Evolutionary conservation across 2,113 vertebrate species (phyloP).

Genomic region (Rafetus swinhoei): DNA sequence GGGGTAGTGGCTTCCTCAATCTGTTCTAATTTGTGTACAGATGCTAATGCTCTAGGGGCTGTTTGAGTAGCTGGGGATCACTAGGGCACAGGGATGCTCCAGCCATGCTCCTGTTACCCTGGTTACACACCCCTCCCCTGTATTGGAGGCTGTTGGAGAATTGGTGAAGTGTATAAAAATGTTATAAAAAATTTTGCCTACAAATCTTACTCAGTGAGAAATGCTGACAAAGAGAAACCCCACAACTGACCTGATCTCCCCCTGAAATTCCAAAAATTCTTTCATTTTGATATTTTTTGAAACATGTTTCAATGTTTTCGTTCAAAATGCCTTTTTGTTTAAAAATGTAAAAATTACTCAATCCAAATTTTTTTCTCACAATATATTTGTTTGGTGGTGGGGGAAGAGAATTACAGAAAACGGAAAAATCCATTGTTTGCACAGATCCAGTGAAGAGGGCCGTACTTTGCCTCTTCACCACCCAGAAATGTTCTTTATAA

Average conservation of each 20-base stretch:
- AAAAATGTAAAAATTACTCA: not conserved
- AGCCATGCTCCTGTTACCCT: not conserved
- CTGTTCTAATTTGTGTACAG: not conserved
- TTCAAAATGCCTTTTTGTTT: not conserved
- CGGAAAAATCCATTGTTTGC: not conserved
- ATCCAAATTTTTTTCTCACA: not conserved
- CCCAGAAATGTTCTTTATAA: constrained; percentile 31
- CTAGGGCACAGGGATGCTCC: not conserved
- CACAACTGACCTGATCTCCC: not conserved
- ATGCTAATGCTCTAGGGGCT: not conserved
- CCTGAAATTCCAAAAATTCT: not conserved
- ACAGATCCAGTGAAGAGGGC: not conserved
- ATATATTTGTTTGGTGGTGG: not conserved
- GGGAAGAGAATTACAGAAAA: not conserved
- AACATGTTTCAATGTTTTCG: not conserved
- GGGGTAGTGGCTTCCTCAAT: not conserved
- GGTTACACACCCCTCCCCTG: not conserved
- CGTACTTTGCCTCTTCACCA: not conserved
- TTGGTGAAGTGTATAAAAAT: not conserved
- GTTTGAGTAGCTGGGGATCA: not conserved
- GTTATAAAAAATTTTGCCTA: not conserved
- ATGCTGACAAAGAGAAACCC: not conserved
- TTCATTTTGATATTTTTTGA: not conserved
- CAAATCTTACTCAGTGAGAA: not conserved
- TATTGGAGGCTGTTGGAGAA: constrained; percentile 15